Conservation (phyloP, 2,797 vertebrate species). For the Cottoperca gobio region DNA sequence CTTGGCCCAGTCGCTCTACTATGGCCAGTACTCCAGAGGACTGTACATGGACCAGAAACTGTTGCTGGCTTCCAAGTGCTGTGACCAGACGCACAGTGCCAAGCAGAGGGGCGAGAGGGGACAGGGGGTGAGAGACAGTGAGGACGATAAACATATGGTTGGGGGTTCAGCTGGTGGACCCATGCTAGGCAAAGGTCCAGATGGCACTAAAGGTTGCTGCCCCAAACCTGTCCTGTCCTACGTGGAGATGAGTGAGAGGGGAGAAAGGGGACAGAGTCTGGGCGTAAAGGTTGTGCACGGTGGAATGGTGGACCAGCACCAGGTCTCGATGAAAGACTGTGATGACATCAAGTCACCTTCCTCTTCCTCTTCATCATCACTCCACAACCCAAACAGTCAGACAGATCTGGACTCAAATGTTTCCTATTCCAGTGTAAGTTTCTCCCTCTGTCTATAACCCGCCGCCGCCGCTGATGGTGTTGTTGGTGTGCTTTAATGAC, state of each 20-base stretch:
- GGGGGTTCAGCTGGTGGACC: constrained; percentile 82
- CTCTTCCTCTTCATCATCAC: constrained; percentile 80
- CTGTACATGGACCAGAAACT: constrained; percentile 98
- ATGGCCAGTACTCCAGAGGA: constrained; percentile 96
- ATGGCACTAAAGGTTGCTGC: constrained; percentile 89
- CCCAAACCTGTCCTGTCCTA: constrained; percentile 91
- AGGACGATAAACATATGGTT: constrained; percentile 89
- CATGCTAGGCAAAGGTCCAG: constrained; percentile 90
- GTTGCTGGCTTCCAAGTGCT: constrained; percentile 92
- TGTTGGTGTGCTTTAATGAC: constrained; percentile 72
- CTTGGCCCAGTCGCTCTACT: constrained; percentile 97
- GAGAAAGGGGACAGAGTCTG: constrained; percentile 86
- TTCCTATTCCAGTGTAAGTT: constrained; percentile 98
- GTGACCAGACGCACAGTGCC: constrained; percentile 88
- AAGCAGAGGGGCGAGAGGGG: constrained; percentile 90
- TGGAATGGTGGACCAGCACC: constrained; percentile 89
- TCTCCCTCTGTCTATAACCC: constrained; percentile 81
- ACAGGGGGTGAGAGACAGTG: constrained; percentile 89
- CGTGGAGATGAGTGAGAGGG: constrained; percentile 89
- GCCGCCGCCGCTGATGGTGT: constrained; percentile 77
- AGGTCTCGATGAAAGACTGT: constrained; percentile 93
- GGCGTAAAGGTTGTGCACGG: constrained; percentile 87
- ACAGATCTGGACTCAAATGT: constrained; percentile 97
- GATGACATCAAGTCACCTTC: constrained; percentile 93
- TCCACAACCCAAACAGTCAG: constrained; percentile 96